Base-by-base conservation (phyloP, 1,140 invertebrate species). In the Musca domestica region DNA sequence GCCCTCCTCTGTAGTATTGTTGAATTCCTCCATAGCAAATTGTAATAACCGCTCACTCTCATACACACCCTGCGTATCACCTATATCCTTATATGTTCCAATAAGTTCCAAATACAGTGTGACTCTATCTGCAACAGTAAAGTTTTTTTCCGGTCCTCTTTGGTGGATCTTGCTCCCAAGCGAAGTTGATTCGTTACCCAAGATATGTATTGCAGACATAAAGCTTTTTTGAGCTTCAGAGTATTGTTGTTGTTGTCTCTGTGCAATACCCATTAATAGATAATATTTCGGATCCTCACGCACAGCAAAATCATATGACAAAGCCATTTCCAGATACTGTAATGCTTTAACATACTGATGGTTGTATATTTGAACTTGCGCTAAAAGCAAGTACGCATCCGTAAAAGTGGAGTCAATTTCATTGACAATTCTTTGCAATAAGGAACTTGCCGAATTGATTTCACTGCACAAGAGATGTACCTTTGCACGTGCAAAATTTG, bases 301-400 rank as follows among this genome's bases (percentile, higher is more conserved):
- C 0, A 97, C 90, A 83, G 94, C 89, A 77, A 98, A 97, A 82
- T 97, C 94, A 76, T 92, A 91, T 75, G 94, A 96, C 1, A 98
- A 82, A 67, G 92, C 95, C 67, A 91, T 87, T 84, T 98, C 95
- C 25, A 98, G 83, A 66, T 88, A 91, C 77, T 96, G 92, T 17
- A 90, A 87, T 0, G 95, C 95, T 73, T 90, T 86, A 30, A 90
- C 87, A 74, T 88, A 92, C 71, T 91, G 88, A 47, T 89, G 87
- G 80, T 93, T 89, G 51, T 87, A 85, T 2, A 90, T 82, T 66
- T 92, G 87, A 58, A 96, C 92, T 82, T 96, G 93, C 19, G 96
- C 94, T 85, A 96, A 87, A 4, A 98, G 82, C 4, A 98, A 84
- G 83, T 96, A 90, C 22, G 90, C 92, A 71, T 95, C 90, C 1